Conservation (phyloP, 1,140 invertebrate species). For the Pseudomyrmex gracilis region DNA sequence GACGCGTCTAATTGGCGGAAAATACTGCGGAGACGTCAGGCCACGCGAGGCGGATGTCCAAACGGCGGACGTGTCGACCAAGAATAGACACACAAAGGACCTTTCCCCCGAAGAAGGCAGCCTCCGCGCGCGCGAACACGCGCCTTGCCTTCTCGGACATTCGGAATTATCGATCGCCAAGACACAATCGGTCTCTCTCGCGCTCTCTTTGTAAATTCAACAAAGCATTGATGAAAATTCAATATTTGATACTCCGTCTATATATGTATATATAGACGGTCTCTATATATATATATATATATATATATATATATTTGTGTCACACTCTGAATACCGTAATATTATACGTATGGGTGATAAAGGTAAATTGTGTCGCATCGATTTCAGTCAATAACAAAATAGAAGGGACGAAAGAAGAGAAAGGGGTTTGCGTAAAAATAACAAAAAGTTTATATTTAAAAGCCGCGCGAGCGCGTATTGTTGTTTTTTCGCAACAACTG, state of each 20-base stretch:
- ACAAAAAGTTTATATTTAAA: background rate
- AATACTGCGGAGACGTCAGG: slow-evolving; percentile 73
- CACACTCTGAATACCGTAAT: too few species aligned
- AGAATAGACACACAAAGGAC: slow-evolving; percentile 59
- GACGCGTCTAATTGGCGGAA: slow-evolving; percentile 80
- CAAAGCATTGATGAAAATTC: background rate
- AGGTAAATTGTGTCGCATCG: background rate
- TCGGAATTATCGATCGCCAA: slow-evolving; percentile 39
- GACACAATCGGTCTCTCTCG: background rate
- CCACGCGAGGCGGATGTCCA: slow-evolving; percentile 72
- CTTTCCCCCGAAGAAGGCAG: background rate
- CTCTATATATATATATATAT: background rate
- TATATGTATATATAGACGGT: background rate
- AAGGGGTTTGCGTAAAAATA: background rate
- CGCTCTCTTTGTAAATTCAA: background rate
- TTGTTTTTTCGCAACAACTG: slow-evolving; percentile 8
- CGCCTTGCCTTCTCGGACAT: slow-evolving; percentile 3
- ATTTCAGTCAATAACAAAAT: slow-evolving; percentile 7
- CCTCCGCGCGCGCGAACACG: slow-evolving; percentile 5
- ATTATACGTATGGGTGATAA: too few species aligned
- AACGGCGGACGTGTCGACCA: slow-evolving; percentile 62
- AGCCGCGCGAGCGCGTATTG: background rate
- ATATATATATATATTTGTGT: background rate
- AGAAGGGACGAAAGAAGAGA: background rate
- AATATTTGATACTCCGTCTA: background rate